Percentiles rank a stretch among this genome's conserved stretches.
Evolutionary conservation across 2,797 vertebrate genomes (phyloP).

Genomic region (Hoplostethus atlanticus): DNA sequence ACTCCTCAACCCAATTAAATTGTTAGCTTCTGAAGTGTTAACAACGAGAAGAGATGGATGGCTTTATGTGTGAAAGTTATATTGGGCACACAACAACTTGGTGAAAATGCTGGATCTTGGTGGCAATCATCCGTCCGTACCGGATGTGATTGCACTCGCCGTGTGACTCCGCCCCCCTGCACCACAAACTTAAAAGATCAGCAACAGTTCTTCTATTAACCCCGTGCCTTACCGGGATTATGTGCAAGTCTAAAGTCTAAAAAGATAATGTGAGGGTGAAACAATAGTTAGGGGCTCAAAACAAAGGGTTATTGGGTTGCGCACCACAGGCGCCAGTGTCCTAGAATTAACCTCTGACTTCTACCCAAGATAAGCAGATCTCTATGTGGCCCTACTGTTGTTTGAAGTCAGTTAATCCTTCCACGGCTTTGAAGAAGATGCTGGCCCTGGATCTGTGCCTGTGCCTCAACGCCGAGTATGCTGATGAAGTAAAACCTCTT

Average conservation of each 20-base stretch:
- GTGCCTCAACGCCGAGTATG: constrained; percentile 46
- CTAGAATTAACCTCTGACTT: constrained; percentile 29
- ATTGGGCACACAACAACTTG: constrained; percentile 53
- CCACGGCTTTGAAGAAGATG: constrained; percentile 42
- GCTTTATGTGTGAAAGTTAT: constrained; percentile 74
- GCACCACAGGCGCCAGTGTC: constrained; percentile 18
- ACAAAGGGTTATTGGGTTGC: constrained; percentile 22
- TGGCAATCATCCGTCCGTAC: constrained; percentile 52
- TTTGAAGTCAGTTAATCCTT: constrained; percentile 53
- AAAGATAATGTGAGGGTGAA: constrained; percentile 60
- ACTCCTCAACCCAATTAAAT: constrained; percentile 74
- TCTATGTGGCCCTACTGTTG: constrained; percentile 35
- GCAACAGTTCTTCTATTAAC: constrained; percentile 60
- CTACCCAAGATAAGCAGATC: constrained; percentile 35
- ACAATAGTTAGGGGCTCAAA: constrained; percentile 37
- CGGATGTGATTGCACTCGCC: constrained; percentile 19
- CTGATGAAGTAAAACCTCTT: constrained; percentile 76
- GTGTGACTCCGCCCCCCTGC: constrained; percentile 15
- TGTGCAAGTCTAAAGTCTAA: constrained; percentile 46
- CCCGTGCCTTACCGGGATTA: constrained; percentile 56
- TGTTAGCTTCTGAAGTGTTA: constrained; percentile 72
- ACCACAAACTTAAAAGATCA: constrained; percentile 59
- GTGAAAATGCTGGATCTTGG: constrained; percentile 47
- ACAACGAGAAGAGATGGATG: constrained; percentile 71
- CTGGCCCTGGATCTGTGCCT: constrained; percentile 33